Percentiles rank a stretch among this genome's conserved stretches.
These are phyloP conservation scores for Ypsolopha sequella DNA, from an alignment of 2,888 invertebrate genomes.

Conservation along the genomic window DNA sequence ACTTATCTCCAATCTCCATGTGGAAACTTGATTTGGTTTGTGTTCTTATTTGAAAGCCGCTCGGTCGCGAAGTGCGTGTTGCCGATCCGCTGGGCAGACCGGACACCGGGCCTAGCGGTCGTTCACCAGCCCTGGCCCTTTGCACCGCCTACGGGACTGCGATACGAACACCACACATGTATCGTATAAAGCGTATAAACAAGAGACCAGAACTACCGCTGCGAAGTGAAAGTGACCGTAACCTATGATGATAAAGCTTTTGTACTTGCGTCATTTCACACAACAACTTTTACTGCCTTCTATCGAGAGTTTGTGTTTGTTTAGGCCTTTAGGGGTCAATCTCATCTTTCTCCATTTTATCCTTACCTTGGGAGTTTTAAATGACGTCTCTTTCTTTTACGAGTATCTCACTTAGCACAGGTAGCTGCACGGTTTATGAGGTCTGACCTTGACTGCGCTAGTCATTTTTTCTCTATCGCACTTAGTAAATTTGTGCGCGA, in stretches of 20 bases:
- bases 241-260: conserved; percentile 6
- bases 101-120: conserved; percentile 20
- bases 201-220: background rate
- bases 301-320: too few species aligned
- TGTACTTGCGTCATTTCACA: background rate
- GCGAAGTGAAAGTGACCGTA: conserved; percentile 11
- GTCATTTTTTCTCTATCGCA: too few species aligned
- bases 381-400: too few species aligned
- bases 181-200: background rate
- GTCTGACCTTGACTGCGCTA: too few species aligned
- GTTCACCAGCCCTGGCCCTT: conserved; percentile 40
- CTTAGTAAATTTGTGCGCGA: too few species aligned
- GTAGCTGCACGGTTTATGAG: too few species aligned
- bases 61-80: background rate
- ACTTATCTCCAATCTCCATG: background rate
- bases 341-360: too few species aligned
- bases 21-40: background rate
- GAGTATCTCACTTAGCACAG: too few species aligned
- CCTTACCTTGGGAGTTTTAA: too few species aligned
- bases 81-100: conserved; percentile 4
- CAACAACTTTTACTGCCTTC: background rate
- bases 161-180: conserved; percentile 7
- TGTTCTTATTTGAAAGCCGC: conserved; percentile 1
- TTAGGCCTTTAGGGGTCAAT: too few species aligned
- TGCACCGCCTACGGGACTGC: conserved; percentile 28